These are phyloP conservation scores for Emmelina monodactyla DNA, from an alignment of 2,888 invertebrate species.

Conservation along the genomic window DNA sequence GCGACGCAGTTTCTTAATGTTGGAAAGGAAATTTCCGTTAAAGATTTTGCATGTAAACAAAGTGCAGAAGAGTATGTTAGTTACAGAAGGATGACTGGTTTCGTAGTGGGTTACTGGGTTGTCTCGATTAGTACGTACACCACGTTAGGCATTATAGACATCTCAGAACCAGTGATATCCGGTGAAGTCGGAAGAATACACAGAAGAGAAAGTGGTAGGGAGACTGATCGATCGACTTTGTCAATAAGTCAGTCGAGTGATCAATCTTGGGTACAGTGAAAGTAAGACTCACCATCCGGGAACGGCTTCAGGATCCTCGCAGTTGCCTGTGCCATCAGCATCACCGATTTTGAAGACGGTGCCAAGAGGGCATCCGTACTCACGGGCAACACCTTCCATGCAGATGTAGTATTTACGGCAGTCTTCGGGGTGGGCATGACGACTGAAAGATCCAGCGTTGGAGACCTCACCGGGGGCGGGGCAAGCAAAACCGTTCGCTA, in stretches of 20 bases:
- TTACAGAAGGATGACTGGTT: slow-evolving; percentile 54
- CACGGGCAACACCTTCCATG: slow-evolving; percentile 87
- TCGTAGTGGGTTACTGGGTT: slow-evolving; percentile 37
- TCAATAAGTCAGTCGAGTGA: too few species aligned
- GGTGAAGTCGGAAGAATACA: slow-evolving; percentile 38
- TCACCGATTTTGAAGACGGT: slow-evolving; percentile 96
- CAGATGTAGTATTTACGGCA: slow-evolving; percentile 97
- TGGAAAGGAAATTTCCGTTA: too few species aligned
- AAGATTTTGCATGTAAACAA: too few species aligned
- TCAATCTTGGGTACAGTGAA: slow-evolving; percentile 1
- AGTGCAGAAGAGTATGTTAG: slow-evolving; percentile 57
- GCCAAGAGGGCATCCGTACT: slow-evolving; percentile 95
- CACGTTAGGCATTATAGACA: slow-evolving; percentile 24
- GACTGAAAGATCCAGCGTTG: slow-evolving; percentile 88
- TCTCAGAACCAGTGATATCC: slow-evolving; percentile 38
- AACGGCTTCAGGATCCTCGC: slow-evolving; percentile 95
- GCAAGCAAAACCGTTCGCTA: slow-evolving; percentile 88
- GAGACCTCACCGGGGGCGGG: slow-evolving; percentile 84
- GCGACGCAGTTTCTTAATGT: too few species aligned
- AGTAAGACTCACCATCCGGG: slow-evolving; percentile 85
- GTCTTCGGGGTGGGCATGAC: slow-evolving; percentile 94
- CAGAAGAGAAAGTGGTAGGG: not conserved
- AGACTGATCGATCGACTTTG: too few species aligned
- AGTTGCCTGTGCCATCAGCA: slow-evolving; percentile 89
- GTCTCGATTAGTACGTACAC: slow-evolving; percentile 11